phyloP scores from a whole-genome alignment of 2,797 vertebrate species.

The Sebastolobus alascanus region DNA sequence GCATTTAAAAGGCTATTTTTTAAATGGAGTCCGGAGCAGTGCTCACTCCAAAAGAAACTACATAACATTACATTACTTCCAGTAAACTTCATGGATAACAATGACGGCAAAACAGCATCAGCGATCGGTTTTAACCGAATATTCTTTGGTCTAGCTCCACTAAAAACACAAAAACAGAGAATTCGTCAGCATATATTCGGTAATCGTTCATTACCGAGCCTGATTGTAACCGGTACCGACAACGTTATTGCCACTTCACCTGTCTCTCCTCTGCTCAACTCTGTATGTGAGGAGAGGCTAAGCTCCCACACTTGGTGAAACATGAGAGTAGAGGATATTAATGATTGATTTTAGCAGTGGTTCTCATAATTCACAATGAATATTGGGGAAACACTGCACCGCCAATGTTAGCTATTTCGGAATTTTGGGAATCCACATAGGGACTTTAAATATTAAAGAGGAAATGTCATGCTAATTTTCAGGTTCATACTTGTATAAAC shows the following conservation, averaged over 20 bases:
- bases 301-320: accelerated
- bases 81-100: not conserved
- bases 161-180: not conserved
- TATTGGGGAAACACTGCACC: not conserved
- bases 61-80: not conserved
- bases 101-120: not conserved
- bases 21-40: not conserved
- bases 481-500: accelerated
- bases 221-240: not conserved
- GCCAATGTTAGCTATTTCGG: not conserved
- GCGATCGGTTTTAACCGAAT: not conserved
- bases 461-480: too few species aligned
- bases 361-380: not conserved
- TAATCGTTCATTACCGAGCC: not conserved
- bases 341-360: not conserved
- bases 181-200: not conserved
- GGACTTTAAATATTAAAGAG: conserved; percentile 1
- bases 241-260: too few species aligned
- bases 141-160: too few species aligned
- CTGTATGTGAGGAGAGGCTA: too few species aligned
- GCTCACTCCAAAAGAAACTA: accelerated
- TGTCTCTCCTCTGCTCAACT: too few species aligned
- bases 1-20: not conserved
- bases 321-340: not conserved
- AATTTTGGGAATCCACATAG: not conserved